These are phyloP conservation scores for Papilio dardanus DNA, from an alignment of 1,140 invertebrate species.

Conservation along the genomic window DNA sequence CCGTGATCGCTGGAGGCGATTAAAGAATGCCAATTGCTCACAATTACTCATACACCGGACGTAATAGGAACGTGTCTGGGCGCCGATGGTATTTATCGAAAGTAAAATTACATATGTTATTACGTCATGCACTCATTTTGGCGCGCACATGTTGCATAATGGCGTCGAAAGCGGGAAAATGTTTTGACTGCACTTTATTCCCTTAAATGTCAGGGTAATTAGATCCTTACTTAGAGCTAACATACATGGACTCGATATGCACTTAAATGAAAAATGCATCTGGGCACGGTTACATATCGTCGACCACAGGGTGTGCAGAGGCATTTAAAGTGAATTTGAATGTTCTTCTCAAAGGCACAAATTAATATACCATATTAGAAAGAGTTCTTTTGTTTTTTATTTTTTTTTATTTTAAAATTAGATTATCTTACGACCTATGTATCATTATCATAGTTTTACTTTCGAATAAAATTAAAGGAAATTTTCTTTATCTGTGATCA, in stretches of 20 bases:
- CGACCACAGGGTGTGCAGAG: too few relatives aligned
- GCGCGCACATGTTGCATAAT: slow-evolving; percentile 32
- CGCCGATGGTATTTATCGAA: slow-evolving; percentile 37
- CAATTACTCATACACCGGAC: slow-evolving; percentile 26
- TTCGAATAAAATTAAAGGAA: too few relatives aligned
- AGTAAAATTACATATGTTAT: slow-evolving; percentile 37
- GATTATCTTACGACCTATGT: too few relatives aligned
- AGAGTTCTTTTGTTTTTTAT: too few relatives aligned
- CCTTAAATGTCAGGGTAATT: slow-evolving; percentile 24
- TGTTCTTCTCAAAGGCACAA: too few relatives aligned
- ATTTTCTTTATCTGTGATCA: neutral
- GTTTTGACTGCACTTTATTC: slow-evolving; percentile 21
- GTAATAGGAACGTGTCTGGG: slow-evolving; percentile 37
- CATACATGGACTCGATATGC: too few relatives aligned
- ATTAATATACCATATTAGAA: too few relatives aligned
- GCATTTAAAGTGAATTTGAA: too few relatives aligned
- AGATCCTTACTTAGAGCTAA: neutral
- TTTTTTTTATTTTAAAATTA: too few relatives aligned
- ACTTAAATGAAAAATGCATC: too few relatives aligned
- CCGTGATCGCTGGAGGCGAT: slow-evolving; percentile 11
- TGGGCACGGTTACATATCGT: too few relatives aligned
- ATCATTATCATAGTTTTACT: too few relatives aligned
- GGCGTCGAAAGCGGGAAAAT: slow-evolving; percentile 28
- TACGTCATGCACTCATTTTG: slow-evolving; percentile 37
- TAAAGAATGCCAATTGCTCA: slow-evolving; percentile 31